Conservation (phyloP, 1,140 invertebrate genomes). For the Pteromalus puparum region DNA sequence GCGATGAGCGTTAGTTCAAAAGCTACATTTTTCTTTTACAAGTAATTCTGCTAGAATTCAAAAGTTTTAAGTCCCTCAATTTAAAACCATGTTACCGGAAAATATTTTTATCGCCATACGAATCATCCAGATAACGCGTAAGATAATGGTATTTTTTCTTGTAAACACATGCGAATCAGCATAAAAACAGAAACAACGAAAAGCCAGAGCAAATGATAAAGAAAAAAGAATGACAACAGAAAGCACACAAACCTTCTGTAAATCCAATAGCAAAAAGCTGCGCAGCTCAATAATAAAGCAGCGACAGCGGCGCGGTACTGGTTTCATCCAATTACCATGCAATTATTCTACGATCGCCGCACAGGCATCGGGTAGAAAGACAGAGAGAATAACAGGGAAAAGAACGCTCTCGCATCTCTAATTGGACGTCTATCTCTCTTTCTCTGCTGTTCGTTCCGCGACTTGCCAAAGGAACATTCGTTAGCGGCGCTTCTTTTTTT, state of each 20-base stretch:
- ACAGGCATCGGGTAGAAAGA: neutral
- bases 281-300: constrained; percentile 6
- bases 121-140: too few relatives aligned
- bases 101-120: too few relatives aligned
- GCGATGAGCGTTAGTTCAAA: too few relatives aligned
- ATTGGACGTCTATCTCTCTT: constrained; percentile 36
- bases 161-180: neutral
- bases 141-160: too few relatives aligned
- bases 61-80: too few relatives aligned
- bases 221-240: neutral
- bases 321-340: constrained; percentile 35
- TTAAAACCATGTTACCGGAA: too few relatives aligned
- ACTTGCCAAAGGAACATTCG: constrained; percentile 22
- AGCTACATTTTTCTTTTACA: too few relatives aligned
- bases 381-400: constrained; percentile 3
- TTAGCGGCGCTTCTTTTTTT: constrained; percentile 10
- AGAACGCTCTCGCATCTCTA: constrained; percentile 19
- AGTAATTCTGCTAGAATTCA: too few relatives aligned
- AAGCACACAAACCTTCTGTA: neutral
- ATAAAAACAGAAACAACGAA: neutral
- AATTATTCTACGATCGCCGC: constrained; percentile 34
- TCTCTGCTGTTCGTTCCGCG: neutral
- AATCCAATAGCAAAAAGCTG: neutral
- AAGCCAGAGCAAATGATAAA: neutral
- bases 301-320: neutral